A percentile compares a stretch with the other conserved stretches of the same genome.
phyloP scores from a whole-genome alignment of 2,797 vertebrate species.

The Eurystomus glaucurus region DNA sequence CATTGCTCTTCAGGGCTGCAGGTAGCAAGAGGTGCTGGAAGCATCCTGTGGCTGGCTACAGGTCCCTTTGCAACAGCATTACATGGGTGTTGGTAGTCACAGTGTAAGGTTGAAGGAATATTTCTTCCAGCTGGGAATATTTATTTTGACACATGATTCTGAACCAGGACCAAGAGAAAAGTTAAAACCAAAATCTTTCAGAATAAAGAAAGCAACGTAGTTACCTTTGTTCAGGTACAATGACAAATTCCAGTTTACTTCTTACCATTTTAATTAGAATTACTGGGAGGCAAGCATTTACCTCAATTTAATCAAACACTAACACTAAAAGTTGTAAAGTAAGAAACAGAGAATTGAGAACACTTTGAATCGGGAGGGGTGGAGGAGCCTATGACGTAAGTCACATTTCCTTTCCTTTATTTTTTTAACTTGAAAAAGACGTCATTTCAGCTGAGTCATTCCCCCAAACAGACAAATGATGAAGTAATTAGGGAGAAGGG shows the following conservation, averaged over 20 bases:
- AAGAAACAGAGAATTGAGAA: background rate
- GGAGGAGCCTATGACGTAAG: background rate
- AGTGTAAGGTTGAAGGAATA: background rate
- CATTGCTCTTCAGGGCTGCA: background rate
- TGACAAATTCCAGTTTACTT: background rate
- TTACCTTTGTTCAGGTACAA: background rate
- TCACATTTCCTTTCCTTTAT: background rate
- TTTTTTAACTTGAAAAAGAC: constrained; percentile 5
- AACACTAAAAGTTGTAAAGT: background rate
- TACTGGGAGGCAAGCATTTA: background rate
- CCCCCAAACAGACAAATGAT: background rate
- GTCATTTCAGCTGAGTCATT: background rate
- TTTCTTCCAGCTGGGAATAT: background rate
- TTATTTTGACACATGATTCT: background rate
- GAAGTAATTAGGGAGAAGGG: background rate
- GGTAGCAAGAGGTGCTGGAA: background rate
- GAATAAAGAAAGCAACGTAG: background rate
- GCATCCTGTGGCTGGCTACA: background rate
- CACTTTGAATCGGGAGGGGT: background rate
- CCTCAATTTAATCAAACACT: background rate
- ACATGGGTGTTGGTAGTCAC: background rate
- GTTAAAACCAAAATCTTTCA: background rate
- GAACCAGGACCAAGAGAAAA: background rate
- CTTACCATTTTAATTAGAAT: background rate
- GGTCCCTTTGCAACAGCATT: background rate